Evolutionary conservation across 2,113 vertebrate species (phyloP), one percentile per base, ranked within the genome.

Genomic region (Cheilinus undulatus): DNA sequence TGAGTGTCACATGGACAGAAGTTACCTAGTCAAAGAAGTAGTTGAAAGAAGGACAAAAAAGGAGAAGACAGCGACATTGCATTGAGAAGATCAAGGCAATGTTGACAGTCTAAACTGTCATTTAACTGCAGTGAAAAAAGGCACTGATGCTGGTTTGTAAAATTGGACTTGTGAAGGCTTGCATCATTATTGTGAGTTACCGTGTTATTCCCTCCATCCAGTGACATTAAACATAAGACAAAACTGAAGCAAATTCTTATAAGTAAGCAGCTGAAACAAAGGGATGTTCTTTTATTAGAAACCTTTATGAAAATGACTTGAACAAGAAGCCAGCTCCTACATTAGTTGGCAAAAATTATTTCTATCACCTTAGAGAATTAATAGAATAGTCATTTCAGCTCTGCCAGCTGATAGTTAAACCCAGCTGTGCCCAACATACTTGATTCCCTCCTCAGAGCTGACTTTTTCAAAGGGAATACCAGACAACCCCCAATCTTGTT

Each of bases 391-490:
- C 14, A 10, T n/a, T 40, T 19, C 14, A 42, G 15, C n/a, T 45
- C 12, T 12, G 4, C 20, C 38, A 8, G 5, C 45, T 48, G 36
- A 36, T 3, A 36, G 22, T 12, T 10, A 7, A 14, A 24, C 20
- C 15, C 10, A 13, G 19, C 14, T 69, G 4, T 12, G 28, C 3
- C n/a, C 20, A 14, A 14, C 34, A 49, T 12, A 43, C 6, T 22
- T 20, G 24, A 27, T 19, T 53, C 27, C 3, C 20, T 53, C 27
- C 3, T 22, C 36, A 5, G 43, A 48, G 7, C 49, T 54, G 36
- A 62, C 36, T 34, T 59, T 50, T 72, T 86, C 20, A 77, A 73
- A 82, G n/a, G 4, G 46, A 80, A 57, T 34, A 38, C 34, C 26
- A 51, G 4, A 83, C 5, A 61, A 57, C n/a, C 14, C 22, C 7